Percentiles rank a stretch among this genome's conserved stretches.
Evolutionary conservation across 2,888 invertebrate genomes (phyloP).

Genomic region (Cartodere bifasciata): DNA sequence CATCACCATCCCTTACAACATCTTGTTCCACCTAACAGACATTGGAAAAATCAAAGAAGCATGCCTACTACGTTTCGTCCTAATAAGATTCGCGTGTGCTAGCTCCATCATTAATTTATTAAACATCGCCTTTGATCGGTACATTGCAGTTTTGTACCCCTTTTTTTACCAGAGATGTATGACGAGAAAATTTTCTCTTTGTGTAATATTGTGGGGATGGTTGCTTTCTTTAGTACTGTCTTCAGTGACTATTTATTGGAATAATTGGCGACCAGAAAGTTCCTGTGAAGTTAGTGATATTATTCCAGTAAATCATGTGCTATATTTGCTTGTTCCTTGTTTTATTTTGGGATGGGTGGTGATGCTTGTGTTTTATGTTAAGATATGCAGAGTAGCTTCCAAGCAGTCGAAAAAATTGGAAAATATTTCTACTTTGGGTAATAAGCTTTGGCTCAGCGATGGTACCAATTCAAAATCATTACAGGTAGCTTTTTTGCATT

Average conservation of each 20-base stretch:
- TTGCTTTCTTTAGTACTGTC: slow-evolving; percentile 50
- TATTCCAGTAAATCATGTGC: slow-evolving; percentile 33
- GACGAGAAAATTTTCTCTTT: slow-evolving; percentile 52
- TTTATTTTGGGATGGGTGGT: slow-evolving; percentile 61
- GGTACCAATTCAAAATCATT: slow-evolving; percentile 57
- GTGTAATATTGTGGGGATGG: slow-evolving; percentile 57
- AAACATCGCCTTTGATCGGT: slow-evolving; percentile 67
- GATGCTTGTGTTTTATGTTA: slow-evolving; percentile 62
- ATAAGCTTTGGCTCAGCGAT: slow-evolving; percentile 43
- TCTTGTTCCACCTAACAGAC: slow-evolving; percentile 53
- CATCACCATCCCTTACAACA: slow-evolving; percentile 62
- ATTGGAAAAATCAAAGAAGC: slow-evolving; percentile 48
- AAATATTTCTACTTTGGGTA: slow-evolving; percentile 42
- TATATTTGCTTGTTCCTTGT: slow-evolving; percentile 50
- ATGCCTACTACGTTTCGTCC: slow-evolving; percentile 59
- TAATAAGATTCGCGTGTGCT: slow-evolving; percentile 62
- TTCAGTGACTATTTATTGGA: slow-evolving; percentile 64
- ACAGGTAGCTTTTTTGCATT: too few relatives aligned
- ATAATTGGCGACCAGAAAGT: slow-evolving; percentile 45
- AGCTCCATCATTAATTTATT: slow-evolving; percentile 69
- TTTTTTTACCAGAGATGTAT: slow-evolving; percentile 64
- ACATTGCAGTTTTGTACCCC: slow-evolving; percentile 68
- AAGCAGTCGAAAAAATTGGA: slow-evolving; percentile 57
- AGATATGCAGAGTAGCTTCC: slow-evolving; percentile 66
- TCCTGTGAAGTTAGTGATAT: slow-evolving; percentile 59